phyloP scores from a whole-genome alignment of 2,113 vertebrate species.

The Spea multiplicata region DNA sequence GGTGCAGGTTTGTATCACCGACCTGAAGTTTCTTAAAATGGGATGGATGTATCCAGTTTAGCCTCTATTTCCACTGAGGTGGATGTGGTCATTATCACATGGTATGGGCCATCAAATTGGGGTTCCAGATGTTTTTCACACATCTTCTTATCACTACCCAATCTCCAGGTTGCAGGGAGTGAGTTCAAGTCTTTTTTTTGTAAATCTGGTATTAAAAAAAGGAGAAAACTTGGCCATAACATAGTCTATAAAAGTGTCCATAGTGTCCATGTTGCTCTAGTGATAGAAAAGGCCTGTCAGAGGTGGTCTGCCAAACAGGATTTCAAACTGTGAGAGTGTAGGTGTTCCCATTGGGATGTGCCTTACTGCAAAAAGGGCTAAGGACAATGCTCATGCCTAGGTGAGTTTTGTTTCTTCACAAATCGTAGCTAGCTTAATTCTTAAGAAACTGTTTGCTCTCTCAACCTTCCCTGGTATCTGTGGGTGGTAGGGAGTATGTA shows the following conservation, averaged over 20 bases:
- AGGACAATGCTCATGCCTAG: not conserved
- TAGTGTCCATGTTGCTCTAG: no score
- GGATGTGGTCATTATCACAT: not conserved
- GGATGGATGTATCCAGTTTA: not conserved
- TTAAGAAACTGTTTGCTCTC: not conserved
- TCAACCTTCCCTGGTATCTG: not conserved
- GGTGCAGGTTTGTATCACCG: not conserved
- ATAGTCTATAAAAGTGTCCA: not conserved
- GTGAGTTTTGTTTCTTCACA: not conserved
- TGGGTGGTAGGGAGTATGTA: not conserved
- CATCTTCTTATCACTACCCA: conserved; percentile 1
- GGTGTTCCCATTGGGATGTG: not conserved
- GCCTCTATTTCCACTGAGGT: not conserved
- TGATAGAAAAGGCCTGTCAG: no score
- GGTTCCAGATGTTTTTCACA: not conserved
- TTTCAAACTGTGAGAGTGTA: no score
- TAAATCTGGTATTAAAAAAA: conserved; percentile 1
- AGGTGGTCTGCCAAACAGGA: no score
- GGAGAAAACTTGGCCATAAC: conserved; percentile 7
- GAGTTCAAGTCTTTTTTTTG: no score
- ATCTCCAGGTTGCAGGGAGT: no score
- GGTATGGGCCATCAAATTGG: not conserved
- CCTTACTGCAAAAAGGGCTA: not conserved
- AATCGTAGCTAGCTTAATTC: not conserved
- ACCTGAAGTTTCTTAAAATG: conserved; percentile 3